These are phyloP conservation scores for Pongo abelii DNA, from an alignment of 2,113 vertebrate species.

Conservation along the genomic window DNA sequence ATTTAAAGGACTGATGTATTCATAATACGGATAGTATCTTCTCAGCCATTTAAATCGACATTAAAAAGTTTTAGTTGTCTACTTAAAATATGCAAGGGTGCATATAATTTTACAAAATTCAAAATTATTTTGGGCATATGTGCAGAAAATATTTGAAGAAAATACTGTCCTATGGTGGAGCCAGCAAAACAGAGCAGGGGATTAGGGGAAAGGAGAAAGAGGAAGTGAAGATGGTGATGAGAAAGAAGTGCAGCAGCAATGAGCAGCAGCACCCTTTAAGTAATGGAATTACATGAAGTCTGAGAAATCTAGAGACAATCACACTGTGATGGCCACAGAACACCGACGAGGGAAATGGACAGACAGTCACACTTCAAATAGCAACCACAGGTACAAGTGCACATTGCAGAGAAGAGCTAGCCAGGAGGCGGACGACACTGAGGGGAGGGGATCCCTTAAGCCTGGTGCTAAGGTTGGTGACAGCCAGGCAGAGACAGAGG, in stretches of 20 bases:
- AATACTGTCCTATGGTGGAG: not conserved
- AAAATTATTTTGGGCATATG: not conserved
- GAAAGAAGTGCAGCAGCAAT: not conserved
- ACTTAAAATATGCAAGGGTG: not conserved
- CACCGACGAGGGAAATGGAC: not conserved
- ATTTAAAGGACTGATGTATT: not conserved
- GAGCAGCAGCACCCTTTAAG: not conserved
- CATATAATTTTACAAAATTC: not conserved
- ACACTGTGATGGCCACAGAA: not conserved
- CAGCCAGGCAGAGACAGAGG: too few species aligned
- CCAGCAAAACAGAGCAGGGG: not conserved
- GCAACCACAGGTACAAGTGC: not conserved
- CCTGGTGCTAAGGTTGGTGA: not conserved
- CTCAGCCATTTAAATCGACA: not conserved
- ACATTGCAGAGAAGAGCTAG: not conserved
- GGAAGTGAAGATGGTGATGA: not conserved
- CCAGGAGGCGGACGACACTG: not conserved
- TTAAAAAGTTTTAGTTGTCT: not conserved
- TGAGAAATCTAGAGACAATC: not conserved
- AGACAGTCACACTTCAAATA: not conserved
- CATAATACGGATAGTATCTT: not conserved
- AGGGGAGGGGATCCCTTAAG: too few species aligned
- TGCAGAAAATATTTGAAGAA: not conserved
- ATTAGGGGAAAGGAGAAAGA: too few species aligned
- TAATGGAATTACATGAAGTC: rapidly evolving